Percentiles rank a stretch among this genome's conserved stretches.
Conservation (phyloP, 2,888 invertebrate species). For the Leucophora obtusa region DNA sequence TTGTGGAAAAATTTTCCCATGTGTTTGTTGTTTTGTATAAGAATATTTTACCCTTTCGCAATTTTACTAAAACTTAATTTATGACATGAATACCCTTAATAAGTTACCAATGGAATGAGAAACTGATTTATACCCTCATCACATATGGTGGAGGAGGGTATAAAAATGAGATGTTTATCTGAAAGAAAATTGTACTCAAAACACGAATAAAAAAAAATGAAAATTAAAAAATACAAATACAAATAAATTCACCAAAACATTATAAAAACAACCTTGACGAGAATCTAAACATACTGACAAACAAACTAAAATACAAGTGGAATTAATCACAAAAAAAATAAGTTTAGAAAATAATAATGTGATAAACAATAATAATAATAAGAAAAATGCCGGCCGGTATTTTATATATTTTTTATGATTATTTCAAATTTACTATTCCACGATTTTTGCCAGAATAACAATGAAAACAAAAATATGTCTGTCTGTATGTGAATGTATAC, state of each 20-base stretch:
- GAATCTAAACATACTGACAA: slow-evolving; percentile 19
- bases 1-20: too few relatives aligned
- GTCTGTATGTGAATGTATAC: background rate
- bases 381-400: slow-evolving; percentile 59
- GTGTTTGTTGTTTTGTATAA: too few relatives aligned
- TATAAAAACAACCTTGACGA: slow-evolving; percentile 42
- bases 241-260: slow-evolving; percentile 35
- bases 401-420: slow-evolving; percentile 35
- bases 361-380: slow-evolving; percentile 50
- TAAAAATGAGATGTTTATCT: slow-evolving; percentile 43
- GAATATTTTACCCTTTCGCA: too few relatives aligned
- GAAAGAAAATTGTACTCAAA: slow-evolving; percentile 31
- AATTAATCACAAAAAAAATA: slow-evolving; percentile 41
- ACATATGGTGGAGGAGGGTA: too few relatives aligned
- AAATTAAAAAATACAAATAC: slow-evolving; percentile 25
- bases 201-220: slow-evolving; percentile 11
- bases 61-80: too few relatives aligned
- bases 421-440: slow-evolving; percentile 19
- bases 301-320: slow-evolving; percentile 13
- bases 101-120: too few relatives aligned
- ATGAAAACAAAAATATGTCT: slow-evolving; percentile 16
- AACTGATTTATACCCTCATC: too few relatives aligned
- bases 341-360: slow-evolving; percentile 20
- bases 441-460: slow-evolving; percentile 33
- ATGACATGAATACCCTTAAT: too few relatives aligned